phyloP scores from a whole-genome alignment of 2,797 vertebrate species.

The Oceanodroma leucorhoa region DNA sequence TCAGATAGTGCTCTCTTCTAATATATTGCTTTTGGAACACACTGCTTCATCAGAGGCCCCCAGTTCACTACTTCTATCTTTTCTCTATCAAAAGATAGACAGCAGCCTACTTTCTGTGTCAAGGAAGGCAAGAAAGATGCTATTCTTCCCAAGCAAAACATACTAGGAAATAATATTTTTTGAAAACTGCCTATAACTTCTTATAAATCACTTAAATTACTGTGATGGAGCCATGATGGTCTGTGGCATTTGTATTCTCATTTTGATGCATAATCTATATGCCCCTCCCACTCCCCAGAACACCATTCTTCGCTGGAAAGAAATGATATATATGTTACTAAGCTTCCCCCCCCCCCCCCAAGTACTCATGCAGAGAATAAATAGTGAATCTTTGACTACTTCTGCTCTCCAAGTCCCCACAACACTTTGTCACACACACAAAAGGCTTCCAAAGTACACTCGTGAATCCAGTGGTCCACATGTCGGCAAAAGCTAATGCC shows the following conservation, averaged over 20 bases:
- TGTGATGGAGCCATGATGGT: neutral
- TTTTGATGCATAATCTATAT: neutral
- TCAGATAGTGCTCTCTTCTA: neutral
- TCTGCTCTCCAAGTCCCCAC: neutral
- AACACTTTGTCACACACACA: neutral
- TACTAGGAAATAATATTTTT: neutral
- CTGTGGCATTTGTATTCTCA: neutral
- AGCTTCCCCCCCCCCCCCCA: accelerated
- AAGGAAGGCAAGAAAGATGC: neutral
- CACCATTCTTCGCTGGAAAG: neutral
- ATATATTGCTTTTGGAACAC: neutral
- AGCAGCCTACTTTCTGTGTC: neutral
- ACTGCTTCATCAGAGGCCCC: neutral
- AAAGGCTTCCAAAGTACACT: accelerated
- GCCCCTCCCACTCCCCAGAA: neutral
- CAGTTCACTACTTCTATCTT: neutral
- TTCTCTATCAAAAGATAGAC: neutral
- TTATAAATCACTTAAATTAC: neutral
- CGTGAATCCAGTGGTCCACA: neutral
- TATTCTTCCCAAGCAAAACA: neutral
- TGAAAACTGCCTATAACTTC: neutral
- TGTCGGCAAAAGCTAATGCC: neutral
- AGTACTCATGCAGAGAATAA: neutral
- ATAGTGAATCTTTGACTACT: neutral
- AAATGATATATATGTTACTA: accelerated